phyloP scores from a whole-genome alignment of 2,113 vertebrate species.

The Petroica traversi region DNA sequence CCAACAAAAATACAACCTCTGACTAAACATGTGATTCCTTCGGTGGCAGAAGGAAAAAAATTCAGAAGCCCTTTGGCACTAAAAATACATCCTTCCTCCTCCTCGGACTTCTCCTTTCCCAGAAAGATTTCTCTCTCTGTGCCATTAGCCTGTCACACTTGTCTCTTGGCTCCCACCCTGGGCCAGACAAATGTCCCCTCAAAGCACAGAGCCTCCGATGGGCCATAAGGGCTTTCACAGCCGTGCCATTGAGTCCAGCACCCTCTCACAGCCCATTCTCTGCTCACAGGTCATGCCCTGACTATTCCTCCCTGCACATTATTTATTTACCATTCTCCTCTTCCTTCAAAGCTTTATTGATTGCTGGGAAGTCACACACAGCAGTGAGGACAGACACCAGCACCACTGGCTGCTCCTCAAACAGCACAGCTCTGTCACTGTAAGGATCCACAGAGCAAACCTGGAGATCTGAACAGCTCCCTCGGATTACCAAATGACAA shows the following conservation, averaged over 20 bases:
- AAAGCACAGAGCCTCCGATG: background rate
- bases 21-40: background rate
- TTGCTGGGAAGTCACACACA: too few relatives aligned
- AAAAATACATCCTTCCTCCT: slow-evolving; percentile 17
- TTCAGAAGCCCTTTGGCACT: background rate
- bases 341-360: background rate
- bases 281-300: background rate
- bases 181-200: background rate
- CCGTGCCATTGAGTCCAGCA: background rate
- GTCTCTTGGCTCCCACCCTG: background rate
- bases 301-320: background rate
- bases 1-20: background rate
- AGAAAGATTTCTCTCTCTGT: background rate
- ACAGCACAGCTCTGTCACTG: background rate
- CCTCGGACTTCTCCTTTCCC: slow-evolving; percentile 31
- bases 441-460: background rate
- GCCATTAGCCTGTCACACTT: background rate
- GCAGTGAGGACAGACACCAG: background rate
- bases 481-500: background rate
- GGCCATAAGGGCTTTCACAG: background rate
- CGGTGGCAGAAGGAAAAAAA: background rate
- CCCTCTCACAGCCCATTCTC: background rate
- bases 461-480: background rate
- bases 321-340: background rate
- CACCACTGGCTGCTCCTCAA: background rate